phyloP scores from a whole-genome alignment of 2,888 invertebrate genomes.

The Carabus problematicus region DNA sequence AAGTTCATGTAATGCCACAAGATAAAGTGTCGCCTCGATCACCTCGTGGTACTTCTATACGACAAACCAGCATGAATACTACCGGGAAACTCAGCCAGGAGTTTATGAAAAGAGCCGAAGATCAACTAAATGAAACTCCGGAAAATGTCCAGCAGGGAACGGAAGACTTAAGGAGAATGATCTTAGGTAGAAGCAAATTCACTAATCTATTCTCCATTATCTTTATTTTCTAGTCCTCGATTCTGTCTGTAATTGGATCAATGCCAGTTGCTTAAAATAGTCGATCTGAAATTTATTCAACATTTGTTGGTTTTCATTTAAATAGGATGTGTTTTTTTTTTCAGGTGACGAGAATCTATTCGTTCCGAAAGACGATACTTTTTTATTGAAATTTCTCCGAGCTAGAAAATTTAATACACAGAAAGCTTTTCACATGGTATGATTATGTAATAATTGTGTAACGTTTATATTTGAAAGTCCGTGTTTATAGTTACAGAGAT shows the following conservation, averaged over 20 bases:
- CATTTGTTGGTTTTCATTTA: conserved; percentile 2
- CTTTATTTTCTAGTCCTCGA: too few species aligned
- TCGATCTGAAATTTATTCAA: not conserved
- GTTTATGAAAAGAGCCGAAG: conserved; percentile 51
- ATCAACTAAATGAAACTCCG: conserved; percentile 56
- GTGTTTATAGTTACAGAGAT: conserved; percentile 56
- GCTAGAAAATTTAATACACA: conserved; percentile 63
- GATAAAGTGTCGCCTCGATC: conserved; percentile 34
- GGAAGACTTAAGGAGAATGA: conserved; percentile 50
- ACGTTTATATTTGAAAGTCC: not conserved
- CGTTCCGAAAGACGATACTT: conserved; percentile 63
- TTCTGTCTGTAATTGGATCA: not conserved
- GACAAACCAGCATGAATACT: conserved; percentile 11
- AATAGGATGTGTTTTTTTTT: conserved; percentile 44
- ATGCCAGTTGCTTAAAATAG: not conserved
- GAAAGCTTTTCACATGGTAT: conserved; percentile 60
- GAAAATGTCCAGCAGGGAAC: conserved; percentile 55
- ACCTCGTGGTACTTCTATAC: conserved; percentile 2
- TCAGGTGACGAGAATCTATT: conserved; percentile 55
- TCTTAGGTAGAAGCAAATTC: conserved; percentile 51
- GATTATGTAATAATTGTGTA: conserved; percentile 6
- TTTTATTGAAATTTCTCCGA: conserved; percentile 65
- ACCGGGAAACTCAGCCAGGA: conserved; percentile 21
- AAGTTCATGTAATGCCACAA: conserved; percentile 42
- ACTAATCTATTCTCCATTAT: not conserved